Base-by-base conservation (phyloP, 1,140 invertebrate genomes). In the Agrilus planipennis region DNA sequence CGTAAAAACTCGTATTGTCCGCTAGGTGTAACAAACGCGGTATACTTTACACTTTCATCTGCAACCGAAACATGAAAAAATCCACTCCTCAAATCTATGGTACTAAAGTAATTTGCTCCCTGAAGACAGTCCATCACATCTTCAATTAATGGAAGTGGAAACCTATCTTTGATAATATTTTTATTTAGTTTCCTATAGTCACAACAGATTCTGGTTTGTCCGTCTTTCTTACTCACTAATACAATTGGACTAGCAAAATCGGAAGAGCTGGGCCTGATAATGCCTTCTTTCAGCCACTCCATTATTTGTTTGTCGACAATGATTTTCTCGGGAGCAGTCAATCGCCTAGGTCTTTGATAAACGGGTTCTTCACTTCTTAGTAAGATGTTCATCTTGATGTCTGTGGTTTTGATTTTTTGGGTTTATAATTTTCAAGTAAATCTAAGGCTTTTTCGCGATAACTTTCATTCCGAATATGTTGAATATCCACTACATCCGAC, bases 1-100 rank as follows among this genome's bases (percentile, higher is more conserved):
- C 50, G 44, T 0, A 49, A 30, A 42, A 57, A 68, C 43, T 69
- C 65, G 39, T 63, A 70, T 30, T 56, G 57, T 1, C 39, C 53
- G 25, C 53, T 52, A 0, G 52, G 55, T 0, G 62, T 65, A 2
- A 60, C 51, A 34, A 65, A 64, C 0, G 52, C 57, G 5, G 59
- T 64, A 18, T 56, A 41, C 14, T 47, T 56, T 43, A 58, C 54
- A 1, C 54, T 47, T 20, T 51, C 46, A 21, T 57, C 50, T 1
- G 65, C 41, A 0, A 63, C 14, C 2, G 36, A 42, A 1, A 55
- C 43, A 10, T 54, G 52, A 31, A 45, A 47, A 23, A 47, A 54
- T n/a, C 45, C 46, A 17, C 39, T 31, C 18, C 31, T 48, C 1
- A 57, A 22, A 44, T 56, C 45, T 7, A 51, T 23, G 4, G 40